Base-by-base conservation (phyloP, 2,797 vertebrate genomes). In the Bufotes viridis region DNA sequence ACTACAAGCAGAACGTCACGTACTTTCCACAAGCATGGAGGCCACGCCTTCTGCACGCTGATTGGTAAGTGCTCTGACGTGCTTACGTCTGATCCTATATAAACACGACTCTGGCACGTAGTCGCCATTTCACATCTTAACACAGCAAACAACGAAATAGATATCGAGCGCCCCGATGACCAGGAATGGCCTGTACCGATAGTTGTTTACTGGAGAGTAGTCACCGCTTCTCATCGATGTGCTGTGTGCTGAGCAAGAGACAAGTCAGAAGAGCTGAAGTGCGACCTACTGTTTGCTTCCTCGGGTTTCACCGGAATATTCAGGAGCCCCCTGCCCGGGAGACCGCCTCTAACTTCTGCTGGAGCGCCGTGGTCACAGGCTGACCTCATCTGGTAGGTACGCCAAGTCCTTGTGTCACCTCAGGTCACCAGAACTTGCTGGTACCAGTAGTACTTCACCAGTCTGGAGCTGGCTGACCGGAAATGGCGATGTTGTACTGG, bases 351-450 rank as follows among this genome's bases (percentile, higher is more conserved):
- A 72, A 61, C 72, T 18, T 78, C 84, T 89, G 84, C 80, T 89
- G 88, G 88, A 83, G 88, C 70, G 84, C 88, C 61, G 60, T 82
- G 22, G 24, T 82, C 20, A 89, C 88, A 4, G 88, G 84, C 70
- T 89, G 88, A 89, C n/a, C 13, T 26, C 24, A 2, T 0, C 15
- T n/a, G 74, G 51, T 78, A 78, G 0, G 49, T 78, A 53, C 7
- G 9, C 14, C 29, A 17, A 1, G 26, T 13, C 13, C 12, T 29
- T 63, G 7, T 63, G 8, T 22, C 22, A 63, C 7, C 60, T 9
- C 20, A 1, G 60, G 20, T 63, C 58, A 18, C 60, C 20, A 9
- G 7, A 4, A 22, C 13, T 3, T 70, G 29, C 34, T 72, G 70
- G 34, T 1, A 20, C 14, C 34, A 42, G 17, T 75, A 51, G 42